phyloP scores from a whole-genome alignment of 2,797 vertebrate genomes.

The Antrozous pallidus region DNA sequence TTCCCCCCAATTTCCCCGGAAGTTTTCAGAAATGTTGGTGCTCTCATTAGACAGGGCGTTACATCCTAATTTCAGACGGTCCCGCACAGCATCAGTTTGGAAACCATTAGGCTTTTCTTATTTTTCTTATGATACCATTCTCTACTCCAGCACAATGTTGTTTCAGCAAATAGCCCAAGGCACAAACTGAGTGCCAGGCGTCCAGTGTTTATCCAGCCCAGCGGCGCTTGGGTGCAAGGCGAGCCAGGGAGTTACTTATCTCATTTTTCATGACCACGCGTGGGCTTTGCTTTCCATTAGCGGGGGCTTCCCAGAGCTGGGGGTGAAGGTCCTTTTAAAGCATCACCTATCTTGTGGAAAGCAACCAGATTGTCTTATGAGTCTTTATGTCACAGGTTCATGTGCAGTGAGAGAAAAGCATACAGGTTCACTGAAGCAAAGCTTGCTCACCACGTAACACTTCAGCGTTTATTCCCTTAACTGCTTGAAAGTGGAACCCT shows the following conservation, averaged over 20 bases:
- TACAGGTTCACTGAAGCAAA: neutral
- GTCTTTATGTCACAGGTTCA: neutral
- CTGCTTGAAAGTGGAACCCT: slow-evolving; percentile 1
- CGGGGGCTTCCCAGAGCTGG: neutral
- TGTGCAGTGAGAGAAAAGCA: neutral
- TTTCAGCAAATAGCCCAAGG: slow-evolving; percentile 36
- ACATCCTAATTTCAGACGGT: neutral
- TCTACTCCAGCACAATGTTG: neutral
- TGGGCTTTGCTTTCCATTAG: neutral
- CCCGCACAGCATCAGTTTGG: neutral
- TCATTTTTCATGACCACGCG: neutral
- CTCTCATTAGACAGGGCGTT: neutral
- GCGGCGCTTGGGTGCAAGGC: neutral
- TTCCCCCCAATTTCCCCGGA: neutral
- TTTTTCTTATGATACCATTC: slow-evolving; percentile 20
- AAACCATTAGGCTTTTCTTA: neutral
- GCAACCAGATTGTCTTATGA: neutral
- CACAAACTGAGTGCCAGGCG: neutral
- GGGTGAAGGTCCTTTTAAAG: neutral
- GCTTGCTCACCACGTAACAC: neutral
- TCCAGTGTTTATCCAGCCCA: neutral
- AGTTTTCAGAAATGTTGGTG: neutral
- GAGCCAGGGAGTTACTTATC: neutral
- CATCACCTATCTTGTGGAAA: neutral
- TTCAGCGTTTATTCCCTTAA: neutral